Conservation (phyloP, 2,888 invertebrate genomes). For the Phortica magna region DNA sequence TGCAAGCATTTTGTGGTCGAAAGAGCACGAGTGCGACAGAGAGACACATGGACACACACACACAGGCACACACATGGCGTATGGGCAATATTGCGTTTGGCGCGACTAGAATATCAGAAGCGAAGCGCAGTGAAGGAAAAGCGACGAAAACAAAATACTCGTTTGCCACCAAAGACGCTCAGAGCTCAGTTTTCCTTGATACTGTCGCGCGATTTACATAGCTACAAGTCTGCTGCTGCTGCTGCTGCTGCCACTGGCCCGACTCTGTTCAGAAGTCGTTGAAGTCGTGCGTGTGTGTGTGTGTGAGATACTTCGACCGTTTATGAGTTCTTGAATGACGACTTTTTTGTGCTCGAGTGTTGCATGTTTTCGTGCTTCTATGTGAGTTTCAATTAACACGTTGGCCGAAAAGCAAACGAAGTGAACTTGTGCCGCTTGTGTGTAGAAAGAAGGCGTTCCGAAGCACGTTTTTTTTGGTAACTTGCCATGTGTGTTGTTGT, state of each 20-base stretch:
- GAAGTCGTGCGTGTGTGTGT: slow-evolving; percentile 11
- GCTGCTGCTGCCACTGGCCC: no score
- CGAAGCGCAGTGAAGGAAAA: not conserved
- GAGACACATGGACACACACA: not conserved
- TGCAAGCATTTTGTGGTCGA: not conserved
- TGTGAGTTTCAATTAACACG: slow-evolving; percentile 19
- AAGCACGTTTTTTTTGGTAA: no score
- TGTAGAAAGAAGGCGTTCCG: not conserved
- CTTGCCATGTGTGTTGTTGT: no score
- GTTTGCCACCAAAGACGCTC: not conserved
- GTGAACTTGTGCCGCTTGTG: slow-evolving; percentile 4
- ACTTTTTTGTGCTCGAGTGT: slow-evolving; percentile 50
- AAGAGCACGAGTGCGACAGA: not conserved
- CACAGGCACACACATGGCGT: slow-evolving; percentile 55
- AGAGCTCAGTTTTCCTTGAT: slow-evolving; percentile 20
- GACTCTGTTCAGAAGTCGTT: slow-evolving; percentile 24
- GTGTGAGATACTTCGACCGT: slow-evolving; percentile 20
- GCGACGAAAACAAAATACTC: no score
- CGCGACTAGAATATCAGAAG: slow-evolving; percentile 1
- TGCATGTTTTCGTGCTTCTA: not conserved
- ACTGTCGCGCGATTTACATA: slow-evolving; percentile 11
- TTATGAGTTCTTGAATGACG: slow-evolving; percentile 38
- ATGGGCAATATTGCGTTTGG: slow-evolving; percentile 56
- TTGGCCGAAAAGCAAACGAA: not conserved
- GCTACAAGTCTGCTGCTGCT: slow-evolving; percentile 51